Base-by-base conservation (phyloP, 2,113 vertebrate genomes). In the Melanotaenia duboulayi region DNA sequence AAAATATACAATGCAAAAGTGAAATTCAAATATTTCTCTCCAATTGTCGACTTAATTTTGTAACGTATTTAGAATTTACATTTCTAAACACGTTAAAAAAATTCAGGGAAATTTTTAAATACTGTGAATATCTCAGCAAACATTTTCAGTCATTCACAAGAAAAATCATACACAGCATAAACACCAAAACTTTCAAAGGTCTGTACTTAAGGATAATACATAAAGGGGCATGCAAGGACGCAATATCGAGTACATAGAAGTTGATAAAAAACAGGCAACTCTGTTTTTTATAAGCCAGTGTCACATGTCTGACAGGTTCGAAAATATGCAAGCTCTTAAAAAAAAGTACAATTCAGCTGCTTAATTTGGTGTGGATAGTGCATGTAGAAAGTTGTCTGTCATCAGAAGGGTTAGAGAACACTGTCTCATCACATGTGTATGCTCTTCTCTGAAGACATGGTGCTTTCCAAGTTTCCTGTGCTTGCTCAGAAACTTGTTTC, bases 331-430 rank as follows among this genome's bases (percentile, higher is more conserved):
- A 49, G 16, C 46, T 49, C 46, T 49, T 49, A 49, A 49, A 49
- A 49, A n/a, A n/a, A 49, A 7, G 19, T 49, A 49, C 8, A 39
- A 9, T 39, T 39, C 37, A 39, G 9, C 7, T 39, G 37, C 37
- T 39, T 39, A 3, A 39, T 49, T 17, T 49, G 46, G 46, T n/a
- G 46, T n/a, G 46, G 46, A n/a, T 49, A 17, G 55, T 57, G 52
- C 23, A 28, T 28, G 52, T 16, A 55, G 24, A 28, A 55, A 28
- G 52, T 28, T 55, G 11, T 28, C 52, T 55, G 52, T 55, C 52
- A 55, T 55, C 52, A 55, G 52, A 20, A 55, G 24, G 52, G 52
- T 28, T 28, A 55, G 23, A 13, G 24, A 55, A 55, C 13, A 55
- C 48, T 50, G 54, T 35, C 28, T 32, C 24, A 32, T 35, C 25